Conservation (phyloP, 2,888 invertebrate species). For the Chrysotoxum bicinctum region DNA sequence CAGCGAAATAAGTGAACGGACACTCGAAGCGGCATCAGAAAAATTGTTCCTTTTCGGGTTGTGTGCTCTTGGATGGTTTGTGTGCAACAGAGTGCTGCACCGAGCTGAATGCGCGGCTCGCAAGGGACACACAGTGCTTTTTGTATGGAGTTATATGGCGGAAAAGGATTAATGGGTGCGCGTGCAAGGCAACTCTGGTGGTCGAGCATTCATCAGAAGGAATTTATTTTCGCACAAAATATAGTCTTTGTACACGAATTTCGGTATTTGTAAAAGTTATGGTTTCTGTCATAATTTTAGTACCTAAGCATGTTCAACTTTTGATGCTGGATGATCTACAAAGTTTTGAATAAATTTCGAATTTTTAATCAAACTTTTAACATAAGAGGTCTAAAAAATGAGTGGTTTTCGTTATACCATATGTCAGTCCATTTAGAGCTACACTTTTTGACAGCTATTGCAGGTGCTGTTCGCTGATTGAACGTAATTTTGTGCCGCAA, state of each 20-base stretch:
- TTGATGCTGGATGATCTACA: too few species aligned
- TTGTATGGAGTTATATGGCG: constrained; percentile 24
- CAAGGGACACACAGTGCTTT: background rate
- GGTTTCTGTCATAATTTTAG: too few species aligned
- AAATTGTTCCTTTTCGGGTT: constrained; percentile 21
- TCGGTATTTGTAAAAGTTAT: background rate
- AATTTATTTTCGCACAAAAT: constrained; percentile 46
- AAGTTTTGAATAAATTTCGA: too few species aligned
- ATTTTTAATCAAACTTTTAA: too few species aligned
- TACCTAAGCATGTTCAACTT: too few species aligned
- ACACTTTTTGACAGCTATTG: too few species aligned
- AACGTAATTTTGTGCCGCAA: too few species aligned
- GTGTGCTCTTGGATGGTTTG: background rate
- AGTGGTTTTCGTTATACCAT: too few species aligned
- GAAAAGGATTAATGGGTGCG: constrained; percentile 72
- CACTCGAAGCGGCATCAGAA: constrained; percentile 19
- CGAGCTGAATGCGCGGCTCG: background rate
- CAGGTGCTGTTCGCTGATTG: too few species aligned
- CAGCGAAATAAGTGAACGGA: background rate
- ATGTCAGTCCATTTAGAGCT: too few species aligned
- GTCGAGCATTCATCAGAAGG: constrained; percentile 81
- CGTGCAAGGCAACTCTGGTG: constrained; percentile 69
- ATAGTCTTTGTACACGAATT: constrained; percentile 9
- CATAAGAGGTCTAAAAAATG: too few species aligned
- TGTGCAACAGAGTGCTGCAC: background rate